Evolutionary conservation across 2,888 invertebrate genomes (phyloP).

Genomic region (Papilio protenor): DNA sequence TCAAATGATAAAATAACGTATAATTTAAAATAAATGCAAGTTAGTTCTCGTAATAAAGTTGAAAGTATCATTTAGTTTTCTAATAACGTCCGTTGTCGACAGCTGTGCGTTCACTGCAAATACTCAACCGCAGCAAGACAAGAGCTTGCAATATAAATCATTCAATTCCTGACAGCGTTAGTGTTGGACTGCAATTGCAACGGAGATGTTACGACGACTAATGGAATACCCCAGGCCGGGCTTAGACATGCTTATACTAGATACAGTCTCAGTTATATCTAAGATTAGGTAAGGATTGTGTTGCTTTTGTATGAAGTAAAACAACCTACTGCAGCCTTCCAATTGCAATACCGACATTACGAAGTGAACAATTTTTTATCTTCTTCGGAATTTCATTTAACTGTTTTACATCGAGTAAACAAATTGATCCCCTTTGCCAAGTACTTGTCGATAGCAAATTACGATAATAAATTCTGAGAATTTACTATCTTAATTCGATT

Average conservation of each 20-base stretch:
- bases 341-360: background rate
- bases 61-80: background rate
- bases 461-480: constrained; percentile 29
- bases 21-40: background rate
- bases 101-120: constrained; percentile 6
- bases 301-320: background rate
- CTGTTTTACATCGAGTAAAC: background rate
- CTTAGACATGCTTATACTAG: constrained; percentile 8
- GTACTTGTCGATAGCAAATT: constrained; percentile 25
- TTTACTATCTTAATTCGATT: constrained; percentile 5
- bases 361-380: background rate
- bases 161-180: constrained; percentile 22
- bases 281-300: background rate
- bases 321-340: background rate
- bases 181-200: constrained; percentile 31
- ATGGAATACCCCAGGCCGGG: constrained; percentile 34
- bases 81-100: constrained; percentile 12
- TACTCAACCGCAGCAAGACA: constrained; percentile 11
- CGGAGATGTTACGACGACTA: constrained; percentile 34
- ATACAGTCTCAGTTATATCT: constrained; percentile 1
- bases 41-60: background rate
- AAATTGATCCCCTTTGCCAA: background rate
- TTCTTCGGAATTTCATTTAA: background rate
- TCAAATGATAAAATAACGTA: background rate
- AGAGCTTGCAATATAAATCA: constrained; percentile 25